Conservation (phyloP, 2,888 invertebrate species). For the Yponomeuta sedellus region DNA sequence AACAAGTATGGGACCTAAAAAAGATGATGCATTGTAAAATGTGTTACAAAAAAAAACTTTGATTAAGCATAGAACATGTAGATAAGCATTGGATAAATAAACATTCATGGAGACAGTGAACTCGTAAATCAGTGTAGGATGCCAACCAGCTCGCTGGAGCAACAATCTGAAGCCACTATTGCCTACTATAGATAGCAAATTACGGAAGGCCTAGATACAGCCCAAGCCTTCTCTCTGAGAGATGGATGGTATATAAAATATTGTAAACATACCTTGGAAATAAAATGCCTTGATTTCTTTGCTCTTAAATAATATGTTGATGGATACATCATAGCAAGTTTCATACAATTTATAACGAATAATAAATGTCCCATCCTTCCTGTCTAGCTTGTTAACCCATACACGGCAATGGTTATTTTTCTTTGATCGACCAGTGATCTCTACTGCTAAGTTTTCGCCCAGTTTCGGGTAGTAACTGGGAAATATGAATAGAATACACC, state of each 20-base stretch:
- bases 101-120: too few relatives aligned
- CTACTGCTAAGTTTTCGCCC: slow-evolving; percentile 64
- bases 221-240: too few relatives aligned
- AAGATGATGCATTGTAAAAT: slow-evolving; percentile 15
- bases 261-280: slow-evolving; percentile 73
- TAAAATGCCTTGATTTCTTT: slow-evolving; percentile 78
- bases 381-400: slow-evolving; percentile 86
- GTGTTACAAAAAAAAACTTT: too few relatives aligned
- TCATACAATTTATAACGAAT: slow-evolving; percentile 88
- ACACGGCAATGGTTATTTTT: slow-evolving; percentile 79
- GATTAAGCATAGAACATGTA: too few relatives aligned
- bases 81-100: too few relatives aligned
- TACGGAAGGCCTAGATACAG: too few relatives aligned
- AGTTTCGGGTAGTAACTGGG: slow-evolving; percentile 74
- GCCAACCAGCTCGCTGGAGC: too few relatives aligned
- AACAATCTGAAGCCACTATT: too few relatives aligned
- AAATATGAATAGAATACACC: slow-evolving; percentile 24
- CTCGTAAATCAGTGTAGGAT: too few relatives aligned
- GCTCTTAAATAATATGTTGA: slow-evolving; percentile 80
- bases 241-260: too few relatives aligned
- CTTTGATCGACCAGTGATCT: slow-evolving; percentile 75
- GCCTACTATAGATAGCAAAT: too few relatives aligned
- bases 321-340: slow-evolving; percentile 82
- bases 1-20: slow-evolving; percentile 81
- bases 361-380: slow-evolving; percentile 89